These are phyloP conservation scores for Nyctibius bracteatus DNA, from an alignment of 2,113 vertebrate species.

Conservation along the genomic window DNA sequence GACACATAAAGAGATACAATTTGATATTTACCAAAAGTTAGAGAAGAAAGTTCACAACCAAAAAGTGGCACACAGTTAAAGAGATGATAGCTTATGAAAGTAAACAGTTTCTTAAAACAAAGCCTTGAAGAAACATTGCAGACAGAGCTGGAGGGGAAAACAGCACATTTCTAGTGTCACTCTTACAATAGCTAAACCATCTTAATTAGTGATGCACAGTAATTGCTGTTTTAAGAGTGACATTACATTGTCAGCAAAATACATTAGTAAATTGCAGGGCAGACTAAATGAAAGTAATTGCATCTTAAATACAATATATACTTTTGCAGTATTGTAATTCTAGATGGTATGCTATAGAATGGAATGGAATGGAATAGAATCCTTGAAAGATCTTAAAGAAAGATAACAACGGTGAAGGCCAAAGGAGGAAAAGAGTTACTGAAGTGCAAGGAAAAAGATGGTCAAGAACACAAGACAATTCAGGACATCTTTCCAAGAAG, in stretches of 20 bases:
- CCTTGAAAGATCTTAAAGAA: background rate
- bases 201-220: background rate
- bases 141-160: background rate
- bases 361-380: background rate
- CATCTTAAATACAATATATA: background rate
- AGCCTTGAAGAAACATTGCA: background rate
- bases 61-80: background rate
- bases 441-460: background rate
- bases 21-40: background rate
- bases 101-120: background rate
- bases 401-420: background rate
- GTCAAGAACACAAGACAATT: background rate
- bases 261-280: background rate
- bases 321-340: background rate
- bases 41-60: background rate
- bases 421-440: background rate
- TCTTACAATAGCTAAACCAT: background rate
- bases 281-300: background rate
- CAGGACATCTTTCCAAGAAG: background rate
- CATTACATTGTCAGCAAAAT: background rate
- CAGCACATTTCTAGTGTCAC: background rate
- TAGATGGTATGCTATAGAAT: background rate
- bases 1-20: background rate
- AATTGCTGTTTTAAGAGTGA: conserved; percentile 5
- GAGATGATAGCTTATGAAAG: background rate